Evolutionary conservation across 2,797 vertebrate genomes (phyloP), one percentile per base, ranked within the genome.

Genomic region (Sebastes nivosus): DNA sequence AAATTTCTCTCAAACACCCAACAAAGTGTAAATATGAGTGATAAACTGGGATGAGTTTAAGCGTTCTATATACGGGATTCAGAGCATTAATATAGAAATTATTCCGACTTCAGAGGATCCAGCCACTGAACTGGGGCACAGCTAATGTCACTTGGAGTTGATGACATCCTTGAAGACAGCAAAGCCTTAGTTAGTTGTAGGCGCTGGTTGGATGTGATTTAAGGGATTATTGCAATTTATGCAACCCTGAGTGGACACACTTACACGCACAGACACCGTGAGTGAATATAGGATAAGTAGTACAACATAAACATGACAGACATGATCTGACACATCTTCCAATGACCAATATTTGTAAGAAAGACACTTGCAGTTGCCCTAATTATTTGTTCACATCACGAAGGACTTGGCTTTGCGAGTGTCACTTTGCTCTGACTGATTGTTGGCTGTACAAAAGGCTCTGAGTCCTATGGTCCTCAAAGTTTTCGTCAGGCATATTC

Each of bases 141-240:
- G 64, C n/a, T 32, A 74, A 65, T 50, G 63, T 72, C 78, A 81
- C 68, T 67, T 38, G 25, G 46, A 75, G 58, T 57, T 75, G 70
- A 87, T 65, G 70, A 80, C 36, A 76, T 82, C 60, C 42, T 65
- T 65, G 55, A 68, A 60, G 67, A 83, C 72, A 67, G 58, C 60
- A 55, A 74, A 72, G 73, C 27, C 60, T 9, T 66, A 82, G 63
- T 60, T 57, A 36, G 63, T 63, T 30, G 30, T 34, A 58, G 55
- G 29, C 2, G 16, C 11, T 22, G 54, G 54, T 79, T 72, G 66
- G 69, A 81, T 63, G 55, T 18, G 42, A 68, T 29, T 72, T 30
- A 13, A 11, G 52, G 14, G 46, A 60, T 63, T 25, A 61, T 25
- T 66, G n/a, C 59, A 13, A 4, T 61, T 36, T 32, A 11, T 74